Conservation (phyloP, 2,113 vertebrate species). For the Stictonetta naevosa region DNA sequence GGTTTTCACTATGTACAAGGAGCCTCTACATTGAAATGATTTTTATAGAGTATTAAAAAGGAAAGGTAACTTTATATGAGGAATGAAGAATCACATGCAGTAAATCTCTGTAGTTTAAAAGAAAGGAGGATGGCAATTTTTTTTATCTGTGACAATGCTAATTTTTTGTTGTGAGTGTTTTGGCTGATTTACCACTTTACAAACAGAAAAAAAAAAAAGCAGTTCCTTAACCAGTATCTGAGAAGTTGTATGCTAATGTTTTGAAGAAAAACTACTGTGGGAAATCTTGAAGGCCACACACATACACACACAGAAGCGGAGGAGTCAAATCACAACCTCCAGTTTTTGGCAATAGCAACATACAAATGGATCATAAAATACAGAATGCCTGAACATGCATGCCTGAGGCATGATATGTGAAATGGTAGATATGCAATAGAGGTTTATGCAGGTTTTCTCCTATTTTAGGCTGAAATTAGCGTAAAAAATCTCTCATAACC, state of each 20-base stretch:
- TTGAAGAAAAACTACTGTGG: background rate
- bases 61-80: background rate
- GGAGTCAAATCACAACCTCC: background rate
- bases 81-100: background rate
- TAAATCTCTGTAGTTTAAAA: background rate
- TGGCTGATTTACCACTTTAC: background rate
- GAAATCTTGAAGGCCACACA: background rate
- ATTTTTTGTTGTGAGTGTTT: background rate
- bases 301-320: background rate
- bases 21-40: background rate
- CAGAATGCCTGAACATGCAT: background rate
- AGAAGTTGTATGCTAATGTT: rapidly evolving
- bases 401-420: background rate
- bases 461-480: background rate
- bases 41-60: background rate
- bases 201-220: background rate
- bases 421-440: background rate
- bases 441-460: background rate
- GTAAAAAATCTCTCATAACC: background rate
- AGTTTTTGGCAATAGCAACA: background rate
- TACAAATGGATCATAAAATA: background rate
- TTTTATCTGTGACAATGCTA: background rate
- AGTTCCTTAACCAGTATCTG: background rate
- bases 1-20: background rate
- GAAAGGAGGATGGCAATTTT: background rate